Evolutionary conservation across 2,797 vertebrate species (phyloP).

Genomic region (Phoxinus dragarum): DNA sequence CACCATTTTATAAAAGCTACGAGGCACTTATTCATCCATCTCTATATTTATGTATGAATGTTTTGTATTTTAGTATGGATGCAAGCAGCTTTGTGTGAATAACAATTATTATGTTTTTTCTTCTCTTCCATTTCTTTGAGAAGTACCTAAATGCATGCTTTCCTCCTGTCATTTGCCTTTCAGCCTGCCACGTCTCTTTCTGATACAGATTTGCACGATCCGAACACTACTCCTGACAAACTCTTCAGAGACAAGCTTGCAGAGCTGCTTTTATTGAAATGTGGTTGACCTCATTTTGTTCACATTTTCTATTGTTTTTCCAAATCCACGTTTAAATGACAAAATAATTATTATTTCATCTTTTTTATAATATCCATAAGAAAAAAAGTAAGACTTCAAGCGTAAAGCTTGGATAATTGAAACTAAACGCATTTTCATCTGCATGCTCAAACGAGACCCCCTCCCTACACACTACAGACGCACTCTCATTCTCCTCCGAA

Average conservation of each 20-base stretch:
- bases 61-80: background rate
- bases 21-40: background rate
- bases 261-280: background rate
- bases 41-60: background rate
- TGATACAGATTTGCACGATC: background rate
- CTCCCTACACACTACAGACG: background rate
- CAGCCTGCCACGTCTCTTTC: background rate
- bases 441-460: background rate
- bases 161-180: background rate
- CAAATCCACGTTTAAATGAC: background rate
- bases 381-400: constrained; percentile 11
- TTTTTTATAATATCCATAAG: constrained; percentile 2
- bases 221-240: background rate
- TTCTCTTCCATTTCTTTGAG: background rate
- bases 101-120: background rate
- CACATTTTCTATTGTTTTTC: background rate
- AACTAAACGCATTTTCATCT: constrained; percentile 5
- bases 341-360: background rate
- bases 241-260: background rate
- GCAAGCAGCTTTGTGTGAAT: background rate
- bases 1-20: background rate
- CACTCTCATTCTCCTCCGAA: background rate
- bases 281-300: background rate
- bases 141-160: background rate
- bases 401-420: background rate